Evolutionary conservation across 2,888 invertebrate genomes (phyloP).

Genomic region (Lordiphosa fenestrarum): DNA sequence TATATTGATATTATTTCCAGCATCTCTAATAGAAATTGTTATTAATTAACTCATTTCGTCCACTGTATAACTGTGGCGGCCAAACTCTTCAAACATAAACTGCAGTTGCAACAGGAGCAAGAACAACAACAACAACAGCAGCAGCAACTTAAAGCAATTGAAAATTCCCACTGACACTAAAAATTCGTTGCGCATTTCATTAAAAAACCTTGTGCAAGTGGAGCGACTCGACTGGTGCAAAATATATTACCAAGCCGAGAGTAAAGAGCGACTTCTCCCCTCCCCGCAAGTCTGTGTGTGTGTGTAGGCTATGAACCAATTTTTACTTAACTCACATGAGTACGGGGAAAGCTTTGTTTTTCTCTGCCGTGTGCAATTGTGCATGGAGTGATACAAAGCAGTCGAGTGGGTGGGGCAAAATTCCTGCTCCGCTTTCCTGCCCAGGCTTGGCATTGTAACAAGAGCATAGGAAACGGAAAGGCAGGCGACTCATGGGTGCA

Average conservation of each 20-base stretch:
- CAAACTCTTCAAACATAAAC: constrained; percentile 46
- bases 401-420: constrained; percentile 5
- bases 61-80: constrained; percentile 7
- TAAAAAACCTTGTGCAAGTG: constrained; percentile 45
- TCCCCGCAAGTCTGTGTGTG: neutral
- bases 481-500: constrained; percentile 19
- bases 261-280: constrained; percentile 5
- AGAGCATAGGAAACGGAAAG: constrained; percentile 61
- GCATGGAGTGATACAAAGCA: constrained; percentile 66
- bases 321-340: constrained; percentile 63
- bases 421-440: constrained; percentile 13
- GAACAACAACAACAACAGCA: constrained; percentile 29
- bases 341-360: constrained; percentile 32
- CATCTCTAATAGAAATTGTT: too few species aligned
- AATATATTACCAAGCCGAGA: constrained; percentile 59
- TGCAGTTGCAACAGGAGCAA: constrained; percentile 22
- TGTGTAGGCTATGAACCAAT: constrained; percentile 61
- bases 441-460: constrained; percentile 52
- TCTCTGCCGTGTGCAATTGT: constrained; percentile 63
- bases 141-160: constrained; percentile 58
- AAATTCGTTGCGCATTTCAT: constrained; percentile 71
- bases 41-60: too few species aligned
- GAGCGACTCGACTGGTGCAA: constrained; percentile 55
- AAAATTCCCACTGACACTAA: constrained; percentile 70
- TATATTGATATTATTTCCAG: too few species aligned